Evolutionary conservation across 1,140 invertebrate genomes (phyloP), one percentile per base, ranked within the genome.

Genomic region (Gonatopus flavifemur): DNA sequence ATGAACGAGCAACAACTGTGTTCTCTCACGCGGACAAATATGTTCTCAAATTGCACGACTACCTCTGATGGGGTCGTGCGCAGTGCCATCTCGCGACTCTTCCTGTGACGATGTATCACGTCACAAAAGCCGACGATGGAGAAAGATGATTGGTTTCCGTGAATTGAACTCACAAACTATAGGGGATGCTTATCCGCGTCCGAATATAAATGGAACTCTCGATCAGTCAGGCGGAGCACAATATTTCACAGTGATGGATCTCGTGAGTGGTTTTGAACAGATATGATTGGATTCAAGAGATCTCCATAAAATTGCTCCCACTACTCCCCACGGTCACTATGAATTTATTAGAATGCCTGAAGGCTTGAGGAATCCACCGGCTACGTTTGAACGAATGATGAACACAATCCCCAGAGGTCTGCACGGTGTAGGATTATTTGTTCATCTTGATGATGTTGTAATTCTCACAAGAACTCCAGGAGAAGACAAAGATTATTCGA

Each of bases 381-480:
- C 68, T 3, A 68, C 69, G 4, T 68, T 60, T 45, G 48, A 54
- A 31, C 30, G 64, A 19, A 4, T 42, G 1, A 67, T 62, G 38
- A 35, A 52, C 15, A 19, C 53, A 13, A 32, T 59, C 15, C 15
- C 74, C 1, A 13, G 3, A 77, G 80, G 49, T 13, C 41, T 68
- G 6, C 76, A 75, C 33, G 66, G 77, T 35, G 21, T 49, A 8
- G 40, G n/a, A 12, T 43, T 24, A 31, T 43, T 24, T n/a, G 13
- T 62, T 55, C 36, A 25, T 48, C 63, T 81, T 1, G 78, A 81
- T 56, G 80, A 81, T 39, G 63, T 81, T 5, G 57, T 82, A 0
- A 44, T 78, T 6, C 66, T 57, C 36, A 55, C 52, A 7, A 43
- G 53, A 7, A 54, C 50, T 21, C 56, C 64, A 28, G 55, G 69